Evolutionary conservation across 2,888 invertebrate genomes (phyloP).

Genomic region (Aromia moschata): DNA sequence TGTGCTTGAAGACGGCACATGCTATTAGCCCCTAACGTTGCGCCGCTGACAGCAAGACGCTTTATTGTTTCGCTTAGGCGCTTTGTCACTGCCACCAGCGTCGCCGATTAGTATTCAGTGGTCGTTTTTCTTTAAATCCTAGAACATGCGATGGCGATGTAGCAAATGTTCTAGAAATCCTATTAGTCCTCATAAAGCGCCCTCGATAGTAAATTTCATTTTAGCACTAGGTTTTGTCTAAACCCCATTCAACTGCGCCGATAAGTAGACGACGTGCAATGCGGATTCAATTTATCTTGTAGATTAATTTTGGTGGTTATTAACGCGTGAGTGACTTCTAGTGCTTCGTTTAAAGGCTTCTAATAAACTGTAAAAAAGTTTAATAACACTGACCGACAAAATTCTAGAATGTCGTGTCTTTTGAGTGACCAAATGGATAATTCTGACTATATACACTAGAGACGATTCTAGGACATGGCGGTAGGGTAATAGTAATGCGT

Average conservation of each 20-base stretch:
- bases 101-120: constrained; percentile 19
- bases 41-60: not conserved
- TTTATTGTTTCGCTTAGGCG: not conserved
- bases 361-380: too few relatives aligned
- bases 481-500: too few relatives aligned
- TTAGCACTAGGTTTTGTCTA: constrained; percentile 13
- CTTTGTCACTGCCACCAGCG: constrained; percentile 22
- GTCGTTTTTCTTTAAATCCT: constrained; percentile 25
- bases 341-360: too few relatives aligned
- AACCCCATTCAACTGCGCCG: constrained; percentile 7
- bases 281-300: not conserved
- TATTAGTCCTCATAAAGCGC: constrained; percentile 19
- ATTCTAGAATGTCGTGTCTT: too few relatives aligned
- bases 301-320: too few relatives aligned
- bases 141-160: constrained; percentile 20
- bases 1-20: too few relatives aligned
- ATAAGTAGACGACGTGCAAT: constrained; percentile 3
- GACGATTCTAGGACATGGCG: too few relatives aligned
- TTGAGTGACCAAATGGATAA: too few relatives aligned
- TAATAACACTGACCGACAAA: too few relatives aligned
- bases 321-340: too few relatives aligned
- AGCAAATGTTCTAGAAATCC: constrained; percentile 24
- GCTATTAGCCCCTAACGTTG: not conserved
- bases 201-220: constrained; percentile 20
- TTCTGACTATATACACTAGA: too few relatives aligned